A percentile compares a stretch with the other conserved stretches of the same genome.
phyloP scores from a whole-genome alignment of 2,113 vertebrate species.

The Mustela lutreola region DNA sequence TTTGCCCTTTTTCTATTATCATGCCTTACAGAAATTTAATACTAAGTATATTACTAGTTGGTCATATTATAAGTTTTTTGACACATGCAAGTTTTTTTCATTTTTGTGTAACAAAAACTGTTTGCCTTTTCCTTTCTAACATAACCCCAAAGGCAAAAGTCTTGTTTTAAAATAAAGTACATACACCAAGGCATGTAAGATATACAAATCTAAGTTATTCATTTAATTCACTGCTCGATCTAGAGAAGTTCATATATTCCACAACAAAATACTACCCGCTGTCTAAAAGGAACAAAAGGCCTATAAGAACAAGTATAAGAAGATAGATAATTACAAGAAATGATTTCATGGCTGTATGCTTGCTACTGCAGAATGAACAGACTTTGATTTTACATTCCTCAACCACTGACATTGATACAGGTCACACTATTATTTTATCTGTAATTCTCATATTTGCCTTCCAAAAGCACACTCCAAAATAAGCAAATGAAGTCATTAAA shows the following conservation, averaged over 20 bases:
- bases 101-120: slow-evolving; percentile 5
- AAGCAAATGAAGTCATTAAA: slow-evolving; percentile 33
- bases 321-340: background rate
- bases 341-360: background rate
- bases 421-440: background rate
- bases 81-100: background rate
- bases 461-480: slow-evolving; percentile 9
- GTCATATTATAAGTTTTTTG: slow-evolving; percentile 3
- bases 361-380: background rate
- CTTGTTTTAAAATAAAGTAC: slow-evolving; percentile 4
- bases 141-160: slow-evolving; percentile 1
- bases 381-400: background rate
- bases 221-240: background rate
- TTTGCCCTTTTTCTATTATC: slow-evolving; percentile 27
- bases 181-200: background rate
- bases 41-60: slow-evolving; percentile 25
- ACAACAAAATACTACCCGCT: slow-evolving; percentile 22
- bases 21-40: background rate
- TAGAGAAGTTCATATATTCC: background rate
- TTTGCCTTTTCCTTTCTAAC: slow-evolving; percentile 41
- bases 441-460: background rate
- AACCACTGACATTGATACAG: background rate
- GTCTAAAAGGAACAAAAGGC: background rate
- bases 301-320: background rate
- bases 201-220: background rate